A percentile compares a stretch with the other conserved stretches of the same genome.
phyloP scores from a whole-genome alignment of 2,888 invertebrate species.

The Agrenia bidenticulata region DNA sequence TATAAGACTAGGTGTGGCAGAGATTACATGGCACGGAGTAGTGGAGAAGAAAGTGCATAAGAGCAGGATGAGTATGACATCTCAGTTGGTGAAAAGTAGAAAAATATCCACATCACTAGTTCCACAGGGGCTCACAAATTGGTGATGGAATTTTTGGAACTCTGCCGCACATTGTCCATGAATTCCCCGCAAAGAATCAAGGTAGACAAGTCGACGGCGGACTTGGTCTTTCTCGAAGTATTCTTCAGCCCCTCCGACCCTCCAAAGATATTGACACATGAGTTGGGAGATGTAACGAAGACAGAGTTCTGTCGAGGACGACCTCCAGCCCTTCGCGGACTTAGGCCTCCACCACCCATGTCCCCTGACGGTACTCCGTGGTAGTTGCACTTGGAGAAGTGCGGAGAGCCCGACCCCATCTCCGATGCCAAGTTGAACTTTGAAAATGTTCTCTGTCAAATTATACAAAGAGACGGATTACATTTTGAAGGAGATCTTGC shows the following conservation, averaged over 20 bases:
- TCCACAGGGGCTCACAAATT: slow-evolving; percentile 38
- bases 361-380: slow-evolving; percentile 37
- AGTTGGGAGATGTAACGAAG: slow-evolving; percentile 68
- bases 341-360: neutral
- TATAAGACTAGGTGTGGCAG: too few species aligned
- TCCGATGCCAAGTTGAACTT: slow-evolving; percentile 62
- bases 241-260: slow-evolving; percentile 64
- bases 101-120: too few species aligned
- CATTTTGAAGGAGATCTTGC: too few species aligned
- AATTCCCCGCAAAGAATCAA: slow-evolving; percentile 62
- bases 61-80: too few species aligned
- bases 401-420: slow-evolving; percentile 43
- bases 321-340: slow-evolving; percentile 5
- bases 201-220: slow-evolving; percentile 80
- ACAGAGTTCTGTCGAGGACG: slow-evolving; percentile 79
- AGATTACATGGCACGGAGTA: too few species aligned
- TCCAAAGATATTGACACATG: slow-evolving; percentile 58
- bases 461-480: too few species aligned
- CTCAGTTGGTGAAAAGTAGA: too few species aligned
- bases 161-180: slow-evolving; percentile 48
- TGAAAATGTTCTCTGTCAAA: slow-evolving; percentile 65
- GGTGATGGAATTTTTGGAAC: slow-evolving; percentile 52
- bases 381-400: slow-evolving; percentile 52
- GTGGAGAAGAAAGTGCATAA: too few species aligned
- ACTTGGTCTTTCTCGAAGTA: slow-evolving; percentile 74